Conservation (phyloP, 2,113 vertebrate species). For the Hypocryptadius cinnamomeus region DNA sequence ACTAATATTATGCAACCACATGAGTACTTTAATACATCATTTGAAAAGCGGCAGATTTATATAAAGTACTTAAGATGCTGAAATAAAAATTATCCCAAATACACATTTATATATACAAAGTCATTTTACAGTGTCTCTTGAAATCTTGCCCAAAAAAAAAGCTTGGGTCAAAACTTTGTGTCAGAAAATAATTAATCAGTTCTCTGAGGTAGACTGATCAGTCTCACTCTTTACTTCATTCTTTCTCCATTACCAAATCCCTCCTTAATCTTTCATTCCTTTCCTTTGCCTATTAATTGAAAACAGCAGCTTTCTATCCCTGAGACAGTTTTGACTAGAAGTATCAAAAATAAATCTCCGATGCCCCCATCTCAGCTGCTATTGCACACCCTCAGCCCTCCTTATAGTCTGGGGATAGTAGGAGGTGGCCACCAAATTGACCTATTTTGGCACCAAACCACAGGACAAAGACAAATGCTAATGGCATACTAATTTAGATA, state of each 20-base stretch:
- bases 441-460: neutral
- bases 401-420: neutral
- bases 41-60: neutral
- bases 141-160: neutral
- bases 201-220: neutral
- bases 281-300: neutral
- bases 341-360: neutral
- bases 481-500: neutral
- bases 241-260: neutral
- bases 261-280: neutral
- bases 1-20: neutral
- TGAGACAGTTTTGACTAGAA: neutral
- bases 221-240: neutral
- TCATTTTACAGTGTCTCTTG: neutral
- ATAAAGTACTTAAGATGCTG: neutral
- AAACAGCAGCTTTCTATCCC: neutral
- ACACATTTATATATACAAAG: neutral
- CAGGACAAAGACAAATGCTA: neutral
- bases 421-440: neutral
- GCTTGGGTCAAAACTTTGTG: neutral
- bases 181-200: constrained; percentile 9
- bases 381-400: fast-evolving
- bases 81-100: neutral
- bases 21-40: neutral
- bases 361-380: neutral